Percentiles rank a stretch among this genome's conserved stretches.
Conservation (phyloP, 2,113 vertebrate genomes). For the Fulica atra region DNA sequence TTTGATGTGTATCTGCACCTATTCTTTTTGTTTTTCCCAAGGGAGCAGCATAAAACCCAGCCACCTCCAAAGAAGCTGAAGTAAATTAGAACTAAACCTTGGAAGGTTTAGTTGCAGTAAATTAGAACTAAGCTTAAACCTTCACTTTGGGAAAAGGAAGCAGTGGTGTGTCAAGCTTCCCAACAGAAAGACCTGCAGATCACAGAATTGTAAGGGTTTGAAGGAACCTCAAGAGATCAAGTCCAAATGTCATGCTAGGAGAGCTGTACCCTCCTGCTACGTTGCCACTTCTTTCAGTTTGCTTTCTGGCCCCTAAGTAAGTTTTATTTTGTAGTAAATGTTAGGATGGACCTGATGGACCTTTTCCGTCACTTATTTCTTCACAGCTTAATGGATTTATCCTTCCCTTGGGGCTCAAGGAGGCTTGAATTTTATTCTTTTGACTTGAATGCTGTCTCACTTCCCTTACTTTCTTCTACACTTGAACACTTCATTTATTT, state of each 20-base stretch:
- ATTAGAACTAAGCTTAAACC: not conserved
- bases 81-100: not conserved
- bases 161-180: not conserved
- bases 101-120: not conserved
- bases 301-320: not conserved
- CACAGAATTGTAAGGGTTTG: too few relatives aligned
- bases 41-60: not conserved
- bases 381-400: conserved; percentile 7
- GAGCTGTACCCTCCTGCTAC: not conserved
- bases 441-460: not conserved
- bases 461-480: not conserved
- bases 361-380: not conserved
- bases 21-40: not conserved
- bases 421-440: not conserved
- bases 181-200: not conserved
- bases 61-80: not conserved
- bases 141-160: not conserved
- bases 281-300: not conserved
- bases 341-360: not conserved
- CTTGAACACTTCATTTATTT: not conserved
- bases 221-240: too few relatives aligned
- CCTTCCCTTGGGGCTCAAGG: not conserved
- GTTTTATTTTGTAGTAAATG: not conserved
- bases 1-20: not conserved
- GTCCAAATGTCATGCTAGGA: not conserved